Evolutionary conservation across 92 coral and sea anemone species (phyloP).

Genomic region (Parazoanthus atlanticus): DNA sequence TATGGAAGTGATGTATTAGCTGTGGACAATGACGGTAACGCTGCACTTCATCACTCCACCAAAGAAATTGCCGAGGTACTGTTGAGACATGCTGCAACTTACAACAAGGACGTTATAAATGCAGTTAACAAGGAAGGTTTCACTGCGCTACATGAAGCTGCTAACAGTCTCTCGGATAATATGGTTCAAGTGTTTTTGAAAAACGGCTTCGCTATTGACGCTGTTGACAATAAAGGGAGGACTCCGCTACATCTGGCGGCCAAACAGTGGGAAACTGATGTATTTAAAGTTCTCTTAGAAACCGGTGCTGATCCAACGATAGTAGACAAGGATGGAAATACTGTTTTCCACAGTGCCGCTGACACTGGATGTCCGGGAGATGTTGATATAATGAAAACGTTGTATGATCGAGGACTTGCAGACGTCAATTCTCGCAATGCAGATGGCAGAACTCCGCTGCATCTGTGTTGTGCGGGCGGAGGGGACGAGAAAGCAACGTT

Average conservation of each 20-base stretch:
- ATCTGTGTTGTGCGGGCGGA: background rate
- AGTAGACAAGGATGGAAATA: slow-evolving; percentile 23
- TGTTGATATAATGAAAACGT: background rate
- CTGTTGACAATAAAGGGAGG: slow-evolving; percentile 15
- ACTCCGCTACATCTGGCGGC: slow-evolving; percentile 8
- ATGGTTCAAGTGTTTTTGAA: background rate
- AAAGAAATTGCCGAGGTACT: background rate
- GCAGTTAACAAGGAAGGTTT: background rate
- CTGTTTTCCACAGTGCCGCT: slow-evolving; percentile 17
- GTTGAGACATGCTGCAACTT: background rate
- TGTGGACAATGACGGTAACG: background rate
- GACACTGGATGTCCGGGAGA: background rate
- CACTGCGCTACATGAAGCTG: background rate
- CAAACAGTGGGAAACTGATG: slow-evolving; percentile 1
- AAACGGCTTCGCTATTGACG: slow-evolving; percentile 4
- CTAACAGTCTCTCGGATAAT: background rate
- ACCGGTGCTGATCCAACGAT: slow-evolving; percentile 20
- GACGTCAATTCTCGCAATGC: slow-evolving; percentile 8
- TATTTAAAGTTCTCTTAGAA: slow-evolving; percentile 1
- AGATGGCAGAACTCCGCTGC: background rate
- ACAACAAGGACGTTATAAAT: background rate
- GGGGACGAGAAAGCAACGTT: background rate
- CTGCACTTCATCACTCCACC: background rate
- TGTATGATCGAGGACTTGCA: slow-evolving; percentile 19
- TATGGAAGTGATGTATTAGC: slow-evolving; percentile 12